Evolutionary conservation across 2,113 vertebrate species (phyloP).

Genomic region (Eublepharis macularius): DNA sequence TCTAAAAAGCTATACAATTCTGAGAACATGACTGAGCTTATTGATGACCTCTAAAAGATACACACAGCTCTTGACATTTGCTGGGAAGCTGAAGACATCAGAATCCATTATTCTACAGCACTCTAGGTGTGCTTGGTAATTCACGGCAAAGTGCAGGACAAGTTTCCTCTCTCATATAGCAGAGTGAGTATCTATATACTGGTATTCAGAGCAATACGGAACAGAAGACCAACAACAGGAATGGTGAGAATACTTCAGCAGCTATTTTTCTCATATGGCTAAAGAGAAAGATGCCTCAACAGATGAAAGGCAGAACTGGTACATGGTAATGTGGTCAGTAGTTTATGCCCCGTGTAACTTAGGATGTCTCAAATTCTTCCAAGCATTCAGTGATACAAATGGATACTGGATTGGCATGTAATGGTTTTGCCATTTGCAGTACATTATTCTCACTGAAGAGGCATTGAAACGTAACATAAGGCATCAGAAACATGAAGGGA

Average conservation of each 20-base stretch:
- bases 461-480: conserved; percentile 34
- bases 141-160: conserved; percentile 7
- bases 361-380: conserved; percentile 42
- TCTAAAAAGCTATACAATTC: conserved; percentile 44
- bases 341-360: not conserved
- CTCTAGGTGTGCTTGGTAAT: not conserved
- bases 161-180: not conserved
- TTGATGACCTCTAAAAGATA: conserved; percentile 16
- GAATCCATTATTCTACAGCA: conserved; percentile 10
- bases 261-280: not conserved
- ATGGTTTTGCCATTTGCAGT: conserved; percentile 41
- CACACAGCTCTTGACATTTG: conserved; percentile 21
- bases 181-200: not conserved
- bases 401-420: conserved; percentile 44
- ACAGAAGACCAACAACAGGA: conserved; percentile 20
- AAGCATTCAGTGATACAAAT: conserved; percentile 42
- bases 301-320: conserved; percentile 38
- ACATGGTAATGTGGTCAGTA: not conserved
- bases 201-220: conserved; percentile 13
- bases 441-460: conserved; percentile 41
- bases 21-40: conserved; percentile 28
- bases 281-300: conserved; percentile 27
- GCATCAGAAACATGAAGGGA: conserved; percentile 54
- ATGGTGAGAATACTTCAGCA: conserved; percentile 10
- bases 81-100: conserved; percentile 2